Evolutionary conservation across 2,888 invertebrate species (phyloP).

Genomic region (Pristionchus entomophagus): DNA sequence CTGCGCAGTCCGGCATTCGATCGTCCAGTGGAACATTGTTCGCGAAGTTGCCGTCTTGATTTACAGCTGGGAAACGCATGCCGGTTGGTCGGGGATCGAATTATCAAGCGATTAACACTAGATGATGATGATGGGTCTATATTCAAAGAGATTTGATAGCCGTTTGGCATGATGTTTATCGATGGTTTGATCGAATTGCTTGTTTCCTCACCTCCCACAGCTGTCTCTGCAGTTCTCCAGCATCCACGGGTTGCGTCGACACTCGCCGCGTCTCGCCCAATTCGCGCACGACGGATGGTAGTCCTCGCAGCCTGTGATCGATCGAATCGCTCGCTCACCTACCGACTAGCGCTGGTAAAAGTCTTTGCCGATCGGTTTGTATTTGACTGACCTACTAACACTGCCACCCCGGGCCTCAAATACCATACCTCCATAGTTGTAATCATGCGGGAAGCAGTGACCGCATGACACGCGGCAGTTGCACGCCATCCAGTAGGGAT

Average conservation of each 20-base stretch:
- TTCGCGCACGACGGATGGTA: constrained; percentile 55
- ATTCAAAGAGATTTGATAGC: no score
- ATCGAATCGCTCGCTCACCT: not conserved
- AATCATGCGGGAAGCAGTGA: constrained; percentile 70
- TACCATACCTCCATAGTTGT: constrained; percentile 65
- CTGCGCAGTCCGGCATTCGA: not conserved
- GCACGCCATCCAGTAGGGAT: constrained; percentile 71
- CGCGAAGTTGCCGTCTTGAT: not conserved
- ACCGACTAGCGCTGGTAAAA: no score
- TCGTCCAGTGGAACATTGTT: not conserved
- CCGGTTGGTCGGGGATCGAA: no score
- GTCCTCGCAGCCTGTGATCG: constrained; percentile 61
- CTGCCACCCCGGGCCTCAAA: no score
- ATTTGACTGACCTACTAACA: no score
- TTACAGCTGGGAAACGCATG: no score
- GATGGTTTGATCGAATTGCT: no score
- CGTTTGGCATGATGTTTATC: no score
- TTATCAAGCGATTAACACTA: no score
- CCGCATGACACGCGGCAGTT: constrained; percentile 74
- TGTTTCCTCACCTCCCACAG: constrained; percentile 54
- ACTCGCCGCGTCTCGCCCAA: constrained; percentile 52
- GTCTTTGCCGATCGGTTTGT: no score
- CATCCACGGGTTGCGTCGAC: constrained; percentile 69
- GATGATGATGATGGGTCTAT: no score
- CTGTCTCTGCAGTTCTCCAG: constrained; percentile 66